Percentiles rank a stretch among this genome's conserved stretches.
Evolutionary conservation across 2,888 invertebrate genomes (phyloP).

Genomic region (Copidosoma aretas): DNA sequence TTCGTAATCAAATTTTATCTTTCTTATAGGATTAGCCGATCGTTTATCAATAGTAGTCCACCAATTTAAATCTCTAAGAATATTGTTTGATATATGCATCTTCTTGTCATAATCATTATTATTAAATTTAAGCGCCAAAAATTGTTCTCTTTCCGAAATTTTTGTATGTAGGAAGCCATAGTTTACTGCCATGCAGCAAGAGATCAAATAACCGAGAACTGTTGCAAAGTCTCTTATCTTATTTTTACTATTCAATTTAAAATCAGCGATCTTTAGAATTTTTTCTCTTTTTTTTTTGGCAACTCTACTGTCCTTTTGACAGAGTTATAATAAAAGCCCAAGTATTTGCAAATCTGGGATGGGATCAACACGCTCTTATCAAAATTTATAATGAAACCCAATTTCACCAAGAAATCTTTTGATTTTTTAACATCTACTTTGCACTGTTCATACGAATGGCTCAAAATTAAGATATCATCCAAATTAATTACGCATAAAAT

Average conservation of each 20-base stretch:
- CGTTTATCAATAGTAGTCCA: not conserved
- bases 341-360: not conserved
- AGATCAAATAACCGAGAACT: not conserved
- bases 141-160: slow-evolving; percentile 8
- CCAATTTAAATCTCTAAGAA: slow-evolving; percentile 4
- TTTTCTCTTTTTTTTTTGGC: not conserved
- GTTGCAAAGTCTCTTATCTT: slow-evolving; percentile 1
- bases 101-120: slow-evolving; percentile 6
- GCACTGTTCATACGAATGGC: not conserved
- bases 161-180: slow-evolving; percentile 9
- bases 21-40: slow-evolving; percentile 1
- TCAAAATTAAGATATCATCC: not conserved
- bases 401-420: not conserved
- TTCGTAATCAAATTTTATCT: not conserved
- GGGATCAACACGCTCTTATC: not conserved
- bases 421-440: not conserved
- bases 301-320: slow-evolving; percentile 3
- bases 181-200: slow-evolving; percentile 3
- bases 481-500: not conserved
- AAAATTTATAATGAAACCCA: not conserved
- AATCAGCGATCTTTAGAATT: not conserved
- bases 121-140: not conserved
- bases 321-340: not conserved
- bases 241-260: not conserved
- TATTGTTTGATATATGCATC: not conserved